Evolutionary conservation across 37 sponge, comb jelly and placozoan genomes (phyloP).

Genomic region (Tethya wilhelma): DNA sequence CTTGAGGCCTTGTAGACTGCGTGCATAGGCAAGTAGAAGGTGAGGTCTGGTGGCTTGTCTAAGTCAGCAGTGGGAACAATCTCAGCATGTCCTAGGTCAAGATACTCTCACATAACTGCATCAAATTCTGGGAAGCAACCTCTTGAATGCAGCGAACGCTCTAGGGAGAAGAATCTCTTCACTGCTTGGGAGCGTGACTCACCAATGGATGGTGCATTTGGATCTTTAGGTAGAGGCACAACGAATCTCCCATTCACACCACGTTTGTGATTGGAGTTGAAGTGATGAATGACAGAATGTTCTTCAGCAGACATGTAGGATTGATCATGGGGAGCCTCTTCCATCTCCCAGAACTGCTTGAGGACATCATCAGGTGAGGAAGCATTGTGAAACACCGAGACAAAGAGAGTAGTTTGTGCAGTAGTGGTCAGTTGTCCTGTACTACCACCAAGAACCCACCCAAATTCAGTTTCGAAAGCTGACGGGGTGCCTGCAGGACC

Average conservation of each 20-base stretch:
- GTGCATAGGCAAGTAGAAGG: conserved; percentile 61
- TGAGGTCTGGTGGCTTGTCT: conserved; percentile 39
- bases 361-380: conserved; percentile 44
- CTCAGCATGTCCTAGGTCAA: conserved; percentile 49
- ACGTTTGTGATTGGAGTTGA: conserved; percentile 21
- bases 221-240: conserved; percentile 39
- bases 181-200: no score
- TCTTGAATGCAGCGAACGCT: conserved; percentile 46
- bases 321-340: conserved; percentile 37
- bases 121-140: conserved; percentile 37
- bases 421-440: conserved; percentile 9
- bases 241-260: conserved; percentile 34
- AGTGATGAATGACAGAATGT: conserved; percentile 39
- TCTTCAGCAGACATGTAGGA: conserved; percentile 34
- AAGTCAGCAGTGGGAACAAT: conserved; percentile 21
- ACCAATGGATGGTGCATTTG: conserved; percentile 21
- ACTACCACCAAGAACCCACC: conserved; percentile 50
- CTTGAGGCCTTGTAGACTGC: conserved; percentile 60
- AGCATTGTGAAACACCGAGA: conserved; percentile 28
- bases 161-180: no score
- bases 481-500: conserved; percentile 43
- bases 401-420: not conserved
- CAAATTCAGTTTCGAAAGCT: conserved; percentile 44
- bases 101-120: conserved; percentile 45
- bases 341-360: conserved; percentile 54